These are phyloP conservation scores for Charadrius vociferus DNA, from an alignment of 2,113 vertebrate genomes.

Conservation along the genomic window DNA sequence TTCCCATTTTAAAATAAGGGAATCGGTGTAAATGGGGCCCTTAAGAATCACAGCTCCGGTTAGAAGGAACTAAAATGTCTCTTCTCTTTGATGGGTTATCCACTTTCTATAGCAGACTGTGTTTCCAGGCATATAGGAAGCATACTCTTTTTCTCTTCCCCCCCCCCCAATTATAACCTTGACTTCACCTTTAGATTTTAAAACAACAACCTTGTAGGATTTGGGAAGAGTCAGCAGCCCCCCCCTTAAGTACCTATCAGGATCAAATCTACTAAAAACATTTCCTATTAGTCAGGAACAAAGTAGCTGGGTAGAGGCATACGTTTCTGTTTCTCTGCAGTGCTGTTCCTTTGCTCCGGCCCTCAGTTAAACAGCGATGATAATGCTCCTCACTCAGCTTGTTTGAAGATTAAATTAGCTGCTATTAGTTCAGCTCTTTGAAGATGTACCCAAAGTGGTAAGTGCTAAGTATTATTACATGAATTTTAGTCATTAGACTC, in stretches of 20 bases:
- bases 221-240: not conserved
- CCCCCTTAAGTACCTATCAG: not conserved
- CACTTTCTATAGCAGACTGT: not conserved
- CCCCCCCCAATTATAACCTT: not conserved
- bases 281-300: not conserved
- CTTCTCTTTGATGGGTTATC: not conserved
- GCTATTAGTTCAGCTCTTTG: constrained; percentile 57
- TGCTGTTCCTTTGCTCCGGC: not conserved
- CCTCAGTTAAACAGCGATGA: not conserved
- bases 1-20: not conserved
- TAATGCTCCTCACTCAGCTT: constrained; percentile 32
- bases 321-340: not conserved
- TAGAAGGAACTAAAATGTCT: not conserved
- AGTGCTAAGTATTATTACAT: constrained; percentile 10
- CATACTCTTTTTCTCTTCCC: not conserved
- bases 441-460: constrained; percentile 24
- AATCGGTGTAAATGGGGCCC: not conserved
- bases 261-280: not conserved
- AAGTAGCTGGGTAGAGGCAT: not conserved
- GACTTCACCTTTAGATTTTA: not conserved
- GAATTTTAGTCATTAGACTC: not conserved
- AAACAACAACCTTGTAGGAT: not conserved
- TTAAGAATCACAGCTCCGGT: not conserved
- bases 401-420: constrained; percentile 63
- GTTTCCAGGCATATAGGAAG: not conserved